These are phyloP conservation scores for Tribolium freemani DNA, from an alignment of 2,888 invertebrate species.

Conservation along the genomic window DNA sequence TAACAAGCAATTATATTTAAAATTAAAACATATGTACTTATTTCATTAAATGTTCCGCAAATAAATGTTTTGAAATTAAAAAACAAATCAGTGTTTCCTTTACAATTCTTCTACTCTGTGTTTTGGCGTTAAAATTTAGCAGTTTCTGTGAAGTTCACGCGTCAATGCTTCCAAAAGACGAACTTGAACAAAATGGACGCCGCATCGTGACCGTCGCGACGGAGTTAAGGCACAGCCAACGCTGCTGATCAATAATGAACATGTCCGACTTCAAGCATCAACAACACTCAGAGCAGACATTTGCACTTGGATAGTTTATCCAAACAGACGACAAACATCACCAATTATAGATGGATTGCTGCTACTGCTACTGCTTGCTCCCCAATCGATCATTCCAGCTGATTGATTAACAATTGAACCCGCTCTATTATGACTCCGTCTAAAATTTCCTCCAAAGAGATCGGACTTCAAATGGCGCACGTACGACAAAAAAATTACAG, in stretches of 20 bases:
- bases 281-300: slow-evolving; percentile 58
- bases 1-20: no score
- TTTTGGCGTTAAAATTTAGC: not conserved
- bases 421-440: slow-evolving; percentile 13
- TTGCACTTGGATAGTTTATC: slow-evolving; percentile 52
- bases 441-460: slow-evolving; percentile 1
- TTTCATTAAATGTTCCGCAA: no score
- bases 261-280: slow-evolving; percentile 63
- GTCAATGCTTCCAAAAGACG: slow-evolving; percentile 54
- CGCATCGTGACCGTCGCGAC: slow-evolving; percentile 65
- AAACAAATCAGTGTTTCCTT: not conserved
- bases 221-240: slow-evolving; percentile 64
- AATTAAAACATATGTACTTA: no score
- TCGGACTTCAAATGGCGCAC: not conserved
- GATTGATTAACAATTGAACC: slow-evolving; percentile 43
- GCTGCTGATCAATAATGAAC: slow-evolving; percentile 67
- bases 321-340: slow-evolving; percentile 46
- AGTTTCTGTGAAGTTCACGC: slow-evolving; percentile 50
- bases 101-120: no score
- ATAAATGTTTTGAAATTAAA: no score
- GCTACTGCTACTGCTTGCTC: slow-evolving; percentile 35
- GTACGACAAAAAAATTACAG: not conserved
- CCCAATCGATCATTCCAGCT: slow-evolving; percentile 40
- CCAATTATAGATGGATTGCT: slow-evolving; percentile 40
- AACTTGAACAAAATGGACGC: slow-evolving; percentile 63